Evolutionary conservation across 2,888 invertebrate species (phyloP), one percentile per base, ranked within the genome.

Genomic region (Watsonalla cultraria): DNA sequence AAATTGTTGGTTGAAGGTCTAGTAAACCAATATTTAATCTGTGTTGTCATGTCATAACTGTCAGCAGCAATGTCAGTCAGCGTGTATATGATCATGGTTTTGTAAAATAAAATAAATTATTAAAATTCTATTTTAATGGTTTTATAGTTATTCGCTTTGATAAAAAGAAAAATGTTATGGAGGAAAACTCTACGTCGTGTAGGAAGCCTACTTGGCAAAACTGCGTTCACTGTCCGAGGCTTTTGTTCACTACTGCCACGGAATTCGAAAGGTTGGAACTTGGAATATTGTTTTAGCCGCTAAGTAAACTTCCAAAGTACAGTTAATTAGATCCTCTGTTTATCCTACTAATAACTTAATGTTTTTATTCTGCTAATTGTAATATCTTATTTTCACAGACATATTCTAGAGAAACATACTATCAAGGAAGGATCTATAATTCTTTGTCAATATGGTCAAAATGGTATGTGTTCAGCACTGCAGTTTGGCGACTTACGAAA

Each of bases 401-500:
- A 97, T 80, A 86, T 97, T 64, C 92, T 95, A 69, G 94, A 94
- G 54, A 93, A 93, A 55, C 97, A 97, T 76, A 96, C 96, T 78
- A 94, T 95, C 24, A 94, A 93, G 70, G 97, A 97, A 86, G 97
- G 97, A 54, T 96, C 96, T 35, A 96, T 96, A 14, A 95, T 93
- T 77, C 94, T 97, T 11, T 97, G 97, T 78, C 95, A 95, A 71
- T 98, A 97, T 92, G 97, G 97, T 46, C 94, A 94, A 74, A 97
- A 97, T 86, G 94, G 94, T 53, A 95, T 97, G 48, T 98, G 97
- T 80, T 94, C 94, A 51, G 95, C 96, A 54, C 86, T 97, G 62
- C 97, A 97, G n/a, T 92, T 97, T 72, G 97, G 97, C 78, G 97
- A 97, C 66, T 95, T 97, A 57, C 95, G 95, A 60, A 96, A 96